Conservation (phyloP, 2,113 vertebrate species). For the Neotoma lepida region DNA sequence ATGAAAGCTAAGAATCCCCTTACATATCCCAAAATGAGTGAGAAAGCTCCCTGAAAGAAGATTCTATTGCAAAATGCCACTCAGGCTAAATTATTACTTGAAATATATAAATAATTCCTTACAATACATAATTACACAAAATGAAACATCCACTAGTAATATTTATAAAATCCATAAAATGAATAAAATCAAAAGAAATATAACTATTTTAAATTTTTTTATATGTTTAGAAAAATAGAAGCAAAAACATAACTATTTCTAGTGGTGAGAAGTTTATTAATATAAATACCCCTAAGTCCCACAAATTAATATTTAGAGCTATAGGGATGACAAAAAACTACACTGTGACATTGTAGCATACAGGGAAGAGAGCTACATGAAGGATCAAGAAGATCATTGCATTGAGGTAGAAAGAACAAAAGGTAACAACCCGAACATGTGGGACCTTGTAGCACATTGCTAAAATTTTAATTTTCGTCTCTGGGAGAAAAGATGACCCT, state of each 20-base stretch:
- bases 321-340: too few relatives aligned
- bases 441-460: too few relatives aligned
- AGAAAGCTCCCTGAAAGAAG: neutral
- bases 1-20: neutral
- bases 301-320: neutral
- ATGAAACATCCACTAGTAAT: neutral
- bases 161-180: neutral
- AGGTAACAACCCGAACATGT: rapidly evolving
- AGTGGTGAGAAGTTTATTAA: neutral
- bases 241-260: neutral
- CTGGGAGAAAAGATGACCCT: neutral
- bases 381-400: neutral
- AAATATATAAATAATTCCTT: neutral
- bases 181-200: neutral
- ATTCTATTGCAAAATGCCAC: neutral
- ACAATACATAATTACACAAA: neutral
- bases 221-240: neutral
- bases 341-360: neutral
- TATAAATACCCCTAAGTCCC: neutral
- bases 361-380: neutral
- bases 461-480: neutral
- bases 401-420: neutral
- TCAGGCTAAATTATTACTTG: neutral
- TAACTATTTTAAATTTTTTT: neutral
- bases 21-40: neutral